Conservation (phyloP, 2,113 vertebrate species). For the Python bivittatus region DNA sequence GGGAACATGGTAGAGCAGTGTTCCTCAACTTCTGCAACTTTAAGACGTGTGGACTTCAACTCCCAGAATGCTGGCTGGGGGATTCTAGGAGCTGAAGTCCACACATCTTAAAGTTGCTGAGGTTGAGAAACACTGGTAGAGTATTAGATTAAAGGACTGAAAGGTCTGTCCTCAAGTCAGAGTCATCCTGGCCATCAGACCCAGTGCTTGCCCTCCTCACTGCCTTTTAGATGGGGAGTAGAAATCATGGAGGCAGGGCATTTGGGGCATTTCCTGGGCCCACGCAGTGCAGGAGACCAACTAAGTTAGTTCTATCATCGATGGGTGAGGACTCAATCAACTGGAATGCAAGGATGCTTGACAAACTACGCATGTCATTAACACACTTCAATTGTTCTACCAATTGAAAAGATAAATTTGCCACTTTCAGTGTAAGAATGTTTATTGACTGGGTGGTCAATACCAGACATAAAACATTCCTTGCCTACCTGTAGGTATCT, state of each 20-base stretch:
- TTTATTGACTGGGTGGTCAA: not conserved
- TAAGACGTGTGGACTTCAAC: too few relatives aligned
- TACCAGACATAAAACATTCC: not conserved
- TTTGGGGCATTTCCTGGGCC: not conserved
- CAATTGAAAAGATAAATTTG: not conserved
- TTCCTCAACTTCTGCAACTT: too few relatives aligned
- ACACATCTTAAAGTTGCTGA: too few relatives aligned
- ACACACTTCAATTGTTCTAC: not conserved
- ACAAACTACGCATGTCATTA: not conserved
- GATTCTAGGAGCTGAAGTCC: too few relatives aligned
- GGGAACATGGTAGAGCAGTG: not conserved
- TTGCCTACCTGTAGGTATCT: not conserved
- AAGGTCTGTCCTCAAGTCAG: not conserved
- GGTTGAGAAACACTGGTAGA: not conserved
- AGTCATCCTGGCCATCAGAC: not conserved
- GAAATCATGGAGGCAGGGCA: not conserved
- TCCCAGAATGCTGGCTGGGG: too few relatives aligned
- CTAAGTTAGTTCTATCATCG: not conserved
- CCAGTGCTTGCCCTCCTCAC: not conserved
- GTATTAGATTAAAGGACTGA: not conserved
- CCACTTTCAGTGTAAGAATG: not conserved
- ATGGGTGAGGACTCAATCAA: not conserved
- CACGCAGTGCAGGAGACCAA: not conserved
- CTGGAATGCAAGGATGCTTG: not conserved
- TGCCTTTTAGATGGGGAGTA: not conserved